Evolutionary conservation across 92 coral and sea anemone genomes (phyloP), one percentile per base, ranked within the genome.

Genomic region (Epizoanthus illoricatus): DNA sequence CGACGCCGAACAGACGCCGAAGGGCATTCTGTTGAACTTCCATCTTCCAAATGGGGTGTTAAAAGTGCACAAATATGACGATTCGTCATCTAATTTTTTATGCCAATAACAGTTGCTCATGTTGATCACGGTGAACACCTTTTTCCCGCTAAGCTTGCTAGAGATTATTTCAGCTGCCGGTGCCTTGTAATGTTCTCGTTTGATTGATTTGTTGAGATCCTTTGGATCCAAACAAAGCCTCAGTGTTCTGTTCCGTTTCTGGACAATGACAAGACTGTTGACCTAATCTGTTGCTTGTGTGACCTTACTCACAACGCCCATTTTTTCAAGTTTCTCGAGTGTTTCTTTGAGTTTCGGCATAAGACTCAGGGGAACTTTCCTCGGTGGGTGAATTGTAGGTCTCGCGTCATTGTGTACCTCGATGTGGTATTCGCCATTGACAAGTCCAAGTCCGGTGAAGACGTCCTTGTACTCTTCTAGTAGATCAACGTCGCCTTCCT

Each of bases 241-340:
- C 15, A 89, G 73, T 8, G 86, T 40, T 12, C 86, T 85, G 42
- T 86, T 80, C 58, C 73, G 73, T 75, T 90, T 90, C 43, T 90
- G 82, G 16, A 73, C 87, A 65, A 84, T 83, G 4, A 86, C 92
- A 7, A 87, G 85, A 56, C 81, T 85, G 78, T 88, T 85, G 23
- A 91, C 91, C 94, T 86, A 87, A 28, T 91, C 87, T 49, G 92
- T 86, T n/a, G 92, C 81, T 42, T 84, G 24, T 16, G 81, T 80
- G 16, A 90, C 72, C 67, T 83, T 62, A 19, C 84, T 76, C 7
- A 84, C 66, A 10, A 89, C 87, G 9, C 88, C 91, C 19, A 67
- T 60, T 12, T 63, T 72, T 28, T 62, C 75, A 6, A 85, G 81
- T 28, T 82, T 71, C 17, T 81, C 85, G 13, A 86, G 83, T 68